Conservation (phyloP, 2,113 vertebrate species). For the Piprites chloris region DNA sequence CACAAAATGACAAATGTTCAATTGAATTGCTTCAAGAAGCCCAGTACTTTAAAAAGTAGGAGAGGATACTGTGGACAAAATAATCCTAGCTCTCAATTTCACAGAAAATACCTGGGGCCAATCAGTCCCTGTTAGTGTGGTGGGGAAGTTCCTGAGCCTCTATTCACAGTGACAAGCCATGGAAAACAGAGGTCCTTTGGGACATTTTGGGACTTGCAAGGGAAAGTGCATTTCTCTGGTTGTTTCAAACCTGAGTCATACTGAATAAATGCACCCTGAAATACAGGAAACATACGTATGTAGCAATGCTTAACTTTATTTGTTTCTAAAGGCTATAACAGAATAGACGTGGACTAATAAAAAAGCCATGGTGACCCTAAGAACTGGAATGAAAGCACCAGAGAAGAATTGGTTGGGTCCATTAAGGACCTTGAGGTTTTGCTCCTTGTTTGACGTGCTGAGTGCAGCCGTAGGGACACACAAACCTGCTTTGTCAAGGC, state of each 20-base stretch:
- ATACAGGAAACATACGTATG: fast-evolving
- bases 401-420: not conserved
- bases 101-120: not conserved
- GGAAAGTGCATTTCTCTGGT: not conserved
- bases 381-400: not conserved
- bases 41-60: not conserved
- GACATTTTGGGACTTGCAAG: not conserved
- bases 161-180: not conserved
- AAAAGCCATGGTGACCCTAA: not conserved
- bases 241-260: not conserved
- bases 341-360: not conserved
- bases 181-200: not conserved
- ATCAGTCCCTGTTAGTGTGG: not conserved
- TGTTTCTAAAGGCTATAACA: not conserved
- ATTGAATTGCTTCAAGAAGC: not conserved
- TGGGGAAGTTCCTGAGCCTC: not conserved
- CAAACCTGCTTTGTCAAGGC: not conserved
- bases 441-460: not conserved
- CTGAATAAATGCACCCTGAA: not conserved
- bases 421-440: not conserved
- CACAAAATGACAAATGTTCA: not conserved
- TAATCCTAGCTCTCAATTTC: not conserved
- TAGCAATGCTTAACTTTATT: not conserved
- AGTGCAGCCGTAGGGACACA: not conserved
- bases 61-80: not conserved